Conservation (phyloP, 2,888 invertebrate genomes). For the Cephus rjabovi region DNA sequence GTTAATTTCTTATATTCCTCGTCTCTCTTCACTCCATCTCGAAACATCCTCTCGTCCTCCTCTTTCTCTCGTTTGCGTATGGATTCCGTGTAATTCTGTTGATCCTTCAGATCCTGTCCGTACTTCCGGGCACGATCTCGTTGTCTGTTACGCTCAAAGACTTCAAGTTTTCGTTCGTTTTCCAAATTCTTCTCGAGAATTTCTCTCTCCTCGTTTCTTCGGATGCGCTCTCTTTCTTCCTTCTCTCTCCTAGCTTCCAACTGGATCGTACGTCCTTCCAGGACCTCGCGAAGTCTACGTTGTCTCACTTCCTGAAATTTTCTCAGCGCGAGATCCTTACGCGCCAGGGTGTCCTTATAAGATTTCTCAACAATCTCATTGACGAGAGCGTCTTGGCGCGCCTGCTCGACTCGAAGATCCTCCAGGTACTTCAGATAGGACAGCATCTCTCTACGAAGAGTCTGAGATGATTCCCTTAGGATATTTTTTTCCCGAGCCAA, state of each 20-base stretch:
- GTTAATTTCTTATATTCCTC: slow-evolving; percentile 40
- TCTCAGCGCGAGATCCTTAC: slow-evolving; percentile 31
- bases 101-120: slow-evolving; percentile 42
- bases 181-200: slow-evolving; percentile 34
- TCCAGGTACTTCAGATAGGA: slow-evolving; percentile 50
- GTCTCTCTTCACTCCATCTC: slow-evolving; percentile 27
- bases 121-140: slow-evolving; percentile 37
- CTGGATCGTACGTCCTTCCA: slow-evolving; percentile 43
- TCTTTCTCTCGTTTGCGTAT: slow-evolving; percentile 34
- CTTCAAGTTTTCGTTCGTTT: slow-evolving; percentile 31
- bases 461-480: slow-evolving; percentile 31
- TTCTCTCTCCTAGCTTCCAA: slow-evolving; percentile 31
- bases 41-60: slow-evolving; percentile 22
- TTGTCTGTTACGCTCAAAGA: slow-evolving; percentile 22
- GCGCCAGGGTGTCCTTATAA: slow-evolving; percentile 24
- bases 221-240: slow-evolving; percentile 27
- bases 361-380: slow-evolving; percentile 37
- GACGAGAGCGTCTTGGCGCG: slow-evolving; percentile 37
- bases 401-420: slow-evolving; percentile 40
- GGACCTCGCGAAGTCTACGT: slow-evolving; percentile 33
- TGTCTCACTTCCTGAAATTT: slow-evolving; percentile 34
- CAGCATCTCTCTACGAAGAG: slow-evolving; percentile 45
- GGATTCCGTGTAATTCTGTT: slow-evolving; percentile 28
- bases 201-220: slow-evolving; percentile 31
- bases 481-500: slow-evolving; percentile 35